phyloP scores from a whole-genome alignment of 2,888 invertebrate genomes.

The Drosophila emarginata region DNA sequence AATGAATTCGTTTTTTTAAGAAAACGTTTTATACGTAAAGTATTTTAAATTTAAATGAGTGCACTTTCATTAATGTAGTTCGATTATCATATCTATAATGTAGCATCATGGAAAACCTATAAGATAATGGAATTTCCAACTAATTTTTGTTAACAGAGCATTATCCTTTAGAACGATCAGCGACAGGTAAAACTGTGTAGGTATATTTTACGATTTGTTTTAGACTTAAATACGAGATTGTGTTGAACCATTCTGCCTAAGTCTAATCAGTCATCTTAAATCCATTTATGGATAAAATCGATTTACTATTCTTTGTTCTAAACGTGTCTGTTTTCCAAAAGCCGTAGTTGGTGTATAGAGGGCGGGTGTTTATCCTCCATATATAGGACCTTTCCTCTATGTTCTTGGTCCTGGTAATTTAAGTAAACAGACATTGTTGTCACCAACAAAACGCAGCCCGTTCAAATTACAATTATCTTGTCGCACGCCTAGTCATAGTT shows the following conservation, averaged over 20 bases:
- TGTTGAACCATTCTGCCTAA: neutral
- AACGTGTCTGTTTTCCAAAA: neutral
- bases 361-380: neutral
- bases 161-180: too few relatives aligned
- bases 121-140: too few relatives aligned
- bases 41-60: too few relatives aligned
- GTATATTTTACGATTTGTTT: neutral
- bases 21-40: too few relatives aligned
- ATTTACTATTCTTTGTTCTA: slow-evolving; percentile 39
- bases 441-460: slow-evolving; percentile 22
- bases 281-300: neutral
- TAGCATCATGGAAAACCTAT: too few relatives aligned
- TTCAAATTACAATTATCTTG: slow-evolving; percentile 50
- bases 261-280: slow-evolving; percentile 3
- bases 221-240: neutral
- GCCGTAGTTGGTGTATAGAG: neutral
- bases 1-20: too few relatives aligned
- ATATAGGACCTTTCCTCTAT: slow-evolving; percentile 15
- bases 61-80: too few relatives aligned
- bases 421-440: slow-evolving; percentile 47
- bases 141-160: too few relatives aligned
- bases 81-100: too few relatives aligned
- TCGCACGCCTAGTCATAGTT: slow-evolving; percentile 9
- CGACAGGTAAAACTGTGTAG: neutral
- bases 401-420: slow-evolving; percentile 33